phyloP scores from a whole-genome alignment of 2,797 vertebrate genomes.

The Thamnophis elegans region DNA sequence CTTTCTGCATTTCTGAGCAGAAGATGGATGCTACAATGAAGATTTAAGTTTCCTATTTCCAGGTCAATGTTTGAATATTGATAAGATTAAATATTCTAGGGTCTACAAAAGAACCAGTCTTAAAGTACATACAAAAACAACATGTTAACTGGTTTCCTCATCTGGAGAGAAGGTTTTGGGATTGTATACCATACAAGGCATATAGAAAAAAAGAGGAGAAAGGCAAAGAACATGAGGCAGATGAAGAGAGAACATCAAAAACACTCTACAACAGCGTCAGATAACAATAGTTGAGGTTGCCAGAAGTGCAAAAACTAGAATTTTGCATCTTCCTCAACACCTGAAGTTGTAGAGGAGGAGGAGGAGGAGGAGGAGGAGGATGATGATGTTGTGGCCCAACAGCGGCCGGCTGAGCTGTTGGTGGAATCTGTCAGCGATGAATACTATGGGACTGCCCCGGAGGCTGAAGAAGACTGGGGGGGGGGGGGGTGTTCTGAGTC shows the following conservation, averaged over 20 bases:
- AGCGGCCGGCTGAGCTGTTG: too few species aligned
- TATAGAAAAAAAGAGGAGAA: background rate
- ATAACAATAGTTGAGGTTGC: background rate
- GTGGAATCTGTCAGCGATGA: too few species aligned
- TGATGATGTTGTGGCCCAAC: too few species aligned
- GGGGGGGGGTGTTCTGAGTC: too few species aligned
- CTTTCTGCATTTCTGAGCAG: background rate
- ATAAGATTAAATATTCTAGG: background rate
- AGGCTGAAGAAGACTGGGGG: too few species aligned
- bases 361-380: fast-evolving
- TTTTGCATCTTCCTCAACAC: background rate
- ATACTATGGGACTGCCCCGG: too few species aligned
- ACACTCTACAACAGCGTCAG: background rate
- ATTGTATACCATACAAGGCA: background rate
- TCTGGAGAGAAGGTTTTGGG: background rate
- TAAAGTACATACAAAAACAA: background rate
- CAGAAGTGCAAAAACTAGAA: background rate
- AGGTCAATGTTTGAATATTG: background rate
- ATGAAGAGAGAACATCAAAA: background rate
- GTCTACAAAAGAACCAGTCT: background rate
- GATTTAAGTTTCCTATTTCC: background rate
- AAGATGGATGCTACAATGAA: background rate
- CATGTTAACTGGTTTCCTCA: background rate
- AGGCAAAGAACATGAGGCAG: background rate
- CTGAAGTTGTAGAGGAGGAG: background rate